Evolutionary conservation across 1,140 invertebrate genomes (phyloP).

Genomic region (Chrysopa pallens): DNA sequence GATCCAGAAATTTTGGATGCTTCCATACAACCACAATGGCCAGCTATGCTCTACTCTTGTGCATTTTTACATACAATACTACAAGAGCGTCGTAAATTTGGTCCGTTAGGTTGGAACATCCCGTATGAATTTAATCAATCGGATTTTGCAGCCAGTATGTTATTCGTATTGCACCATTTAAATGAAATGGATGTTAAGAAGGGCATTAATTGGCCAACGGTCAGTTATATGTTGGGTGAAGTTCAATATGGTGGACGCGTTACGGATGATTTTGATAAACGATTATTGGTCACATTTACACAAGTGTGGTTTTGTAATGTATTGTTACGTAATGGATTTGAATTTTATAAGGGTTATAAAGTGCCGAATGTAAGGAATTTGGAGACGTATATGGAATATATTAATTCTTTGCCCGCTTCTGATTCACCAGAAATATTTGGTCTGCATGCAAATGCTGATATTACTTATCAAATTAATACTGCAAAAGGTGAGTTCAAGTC

Average conservation of each 20-base stretch:
- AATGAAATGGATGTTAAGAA: conserved; percentile 96
- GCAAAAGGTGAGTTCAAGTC: conserved; percentile 45
- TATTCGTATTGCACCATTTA: conserved; percentile 92
- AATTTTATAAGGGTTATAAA: conserved; percentile 82
- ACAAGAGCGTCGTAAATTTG: conserved; percentile 88
- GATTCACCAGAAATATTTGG: conserved; percentile 94
- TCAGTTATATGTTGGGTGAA: conserved; percentile 95
- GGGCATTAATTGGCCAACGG: conserved; percentile 91
- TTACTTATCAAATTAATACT: conserved; percentile 90
- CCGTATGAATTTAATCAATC: conserved; percentile 96
- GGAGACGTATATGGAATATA: conserved; percentile 70
- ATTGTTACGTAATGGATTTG: conserved; percentile 58
- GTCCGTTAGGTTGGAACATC: conserved; percentile 90
- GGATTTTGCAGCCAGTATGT: conserved; percentile 86
- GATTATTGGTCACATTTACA: conserved; percentile 76
- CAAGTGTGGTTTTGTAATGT: conserved; percentile 81
- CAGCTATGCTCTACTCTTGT: conserved; percentile 82
- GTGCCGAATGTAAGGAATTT: conserved; percentile 63
- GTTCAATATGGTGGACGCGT: conserved; percentile 95
- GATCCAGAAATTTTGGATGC: conserved; percentile 89
- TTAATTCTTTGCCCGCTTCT: conserved; percentile 62
- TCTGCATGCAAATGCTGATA: conserved; percentile 89
- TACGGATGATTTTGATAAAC: conserved; percentile 90
- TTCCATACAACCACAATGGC: conserved; percentile 81
- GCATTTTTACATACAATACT: conserved; percentile 87